Percentiles rank a stretch among this genome's conserved stretches.
phyloP scores from a whole-genome alignment of 2,797 vertebrate genomes.

The Poecilia gillii region DNA sequence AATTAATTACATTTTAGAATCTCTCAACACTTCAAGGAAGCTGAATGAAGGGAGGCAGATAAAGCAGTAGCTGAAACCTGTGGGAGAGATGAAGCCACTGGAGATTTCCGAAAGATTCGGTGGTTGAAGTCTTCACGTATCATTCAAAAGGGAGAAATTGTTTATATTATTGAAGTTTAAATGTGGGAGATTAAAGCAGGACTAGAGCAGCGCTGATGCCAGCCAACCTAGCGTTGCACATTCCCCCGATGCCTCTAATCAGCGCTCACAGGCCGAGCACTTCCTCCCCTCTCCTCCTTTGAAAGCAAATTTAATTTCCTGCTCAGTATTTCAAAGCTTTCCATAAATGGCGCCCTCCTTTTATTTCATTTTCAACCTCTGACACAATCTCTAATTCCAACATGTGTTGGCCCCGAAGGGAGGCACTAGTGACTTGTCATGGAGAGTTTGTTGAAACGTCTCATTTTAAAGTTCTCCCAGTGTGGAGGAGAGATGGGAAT shows the following conservation, averaged over 20 bases:
- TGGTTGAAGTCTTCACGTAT: slow-evolving; percentile 34
- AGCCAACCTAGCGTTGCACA: slow-evolving; percentile 32
- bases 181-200: neutral
- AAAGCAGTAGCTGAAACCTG: slow-evolving; percentile 9
- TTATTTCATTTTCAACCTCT: slow-evolving; percentile 67
- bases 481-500: slow-evolving; percentile 41
- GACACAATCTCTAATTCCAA: slow-evolving; percentile 79
- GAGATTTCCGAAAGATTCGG: slow-evolving; percentile 24
- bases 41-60: slow-evolving; percentile 1
- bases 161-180: slow-evolving; percentile 20
- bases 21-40: slow-evolving; percentile 11
- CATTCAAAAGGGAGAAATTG: neutral
- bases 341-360: slow-evolving; percentile 66
- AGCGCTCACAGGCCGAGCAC: slow-evolving; percentile 52
- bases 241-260: slow-evolving; percentile 61
- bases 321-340: slow-evolving; percentile 75
- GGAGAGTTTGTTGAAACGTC: slow-evolving; percentile 68
- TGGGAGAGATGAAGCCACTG: slow-evolving; percentile 32
- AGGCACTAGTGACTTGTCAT: slow-evolving; percentile 63
- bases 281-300: slow-evolving; percentile 61
- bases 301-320: slow-evolving; percentile 79
- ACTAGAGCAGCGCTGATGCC: slow-evolving; percentile 23
- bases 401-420: slow-evolving; percentile 54
- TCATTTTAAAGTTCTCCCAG: slow-evolving; percentile 59
- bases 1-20: neutral